phyloP scores from a whole-genome alignment of 2,797 vertebrate genomes.

The Remorina albescens region DNA sequence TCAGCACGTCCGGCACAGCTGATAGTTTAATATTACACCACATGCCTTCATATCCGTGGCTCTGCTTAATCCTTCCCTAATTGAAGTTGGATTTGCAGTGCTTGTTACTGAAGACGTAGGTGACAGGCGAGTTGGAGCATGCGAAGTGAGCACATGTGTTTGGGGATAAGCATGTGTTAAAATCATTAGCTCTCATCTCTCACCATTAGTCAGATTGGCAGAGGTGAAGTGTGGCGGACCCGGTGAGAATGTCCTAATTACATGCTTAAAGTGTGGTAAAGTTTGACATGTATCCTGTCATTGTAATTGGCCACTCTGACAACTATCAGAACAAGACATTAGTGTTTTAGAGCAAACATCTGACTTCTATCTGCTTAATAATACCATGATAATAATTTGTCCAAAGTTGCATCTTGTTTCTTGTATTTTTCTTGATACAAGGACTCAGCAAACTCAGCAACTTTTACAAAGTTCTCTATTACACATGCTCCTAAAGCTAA shows the following conservation, averaged over 20 bases:
- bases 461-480: too few relatives aligned
- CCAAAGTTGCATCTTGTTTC: not conserved
- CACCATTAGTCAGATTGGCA: conserved; percentile 69
- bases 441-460: too few relatives aligned
- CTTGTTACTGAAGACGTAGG: conserved; percentile 45
- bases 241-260: conserved; percentile 61
- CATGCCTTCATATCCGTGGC: conserved; percentile 38
- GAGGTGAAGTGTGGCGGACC: conserved; percentile 52
- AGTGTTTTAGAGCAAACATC: conserved; percentile 4
- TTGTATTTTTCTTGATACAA: not conserved
- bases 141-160: conserved; percentile 27
- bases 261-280: conserved; percentile 57
- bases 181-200: conserved; percentile 64
- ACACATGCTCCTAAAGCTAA: too few relatives aligned
- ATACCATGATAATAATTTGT: not conserved
- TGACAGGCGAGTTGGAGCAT: conserved; percentile 32
- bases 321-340: conserved; percentile 40
- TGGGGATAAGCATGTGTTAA: conserved; percentile 45
- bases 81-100: conserved; percentile 58
- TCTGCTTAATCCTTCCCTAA: conserved; percentile 56
- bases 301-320: conserved; percentile 51
- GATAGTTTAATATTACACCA: conserved; percentile 40
- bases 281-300: conserved; percentile 57
- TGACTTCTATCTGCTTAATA: conserved; percentile 16
- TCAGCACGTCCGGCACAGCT: conserved; percentile 53